Evolutionary conservation across 2,797 vertebrate species (phyloP), one percentile per base, ranked within the genome.

Genomic region (Cyclopterus lumpus): DNA sequence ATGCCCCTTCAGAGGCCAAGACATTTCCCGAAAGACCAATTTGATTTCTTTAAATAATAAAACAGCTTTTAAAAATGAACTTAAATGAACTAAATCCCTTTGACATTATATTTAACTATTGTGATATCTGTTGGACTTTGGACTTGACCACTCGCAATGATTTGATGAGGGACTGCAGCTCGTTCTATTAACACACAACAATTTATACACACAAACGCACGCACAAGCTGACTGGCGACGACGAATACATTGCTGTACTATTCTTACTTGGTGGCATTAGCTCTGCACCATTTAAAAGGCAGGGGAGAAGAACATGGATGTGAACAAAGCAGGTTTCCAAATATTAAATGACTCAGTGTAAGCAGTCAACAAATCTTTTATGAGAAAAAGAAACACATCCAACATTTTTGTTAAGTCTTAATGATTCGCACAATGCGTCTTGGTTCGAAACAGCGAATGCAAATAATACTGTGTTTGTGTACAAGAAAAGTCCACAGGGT

Each of bases 381-480:
- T 59, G 14, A 66, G 18, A n/a, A 12, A 44, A n/a, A 18, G 26
- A 61, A 65, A 66, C 30, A 1, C 5, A 8, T 18, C 26, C 16
- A 55, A 2, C 14, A n/a, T 67, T 15, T 42, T 16, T 55, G 46
- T 68, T 60, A 3, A 20, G 16, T 11, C 16, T 49, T 26, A 38
- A 64, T 71, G 38, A 63, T 30, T 51, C 28, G 61, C 55, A 53
- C 30, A 34, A 36, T 46, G 14, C 2, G 34, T 60, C 65, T 3
- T 51, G 28, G 18, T 58, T 42, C 8, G 3, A 66, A 14, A 22
- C 11, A 32, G 4, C 26, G 5, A 57, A 49, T 36, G 40, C 57
- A 72, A 79, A 77, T 68, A 28, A 28, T 49, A 14, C 14, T 9
- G 12, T 28, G 54, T 65, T 66, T 75, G 20, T 66, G 72, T 59